Base-by-base conservation (phyloP, 2,797 vertebrate species). In the Gadopsis marmoratus region DNA sequence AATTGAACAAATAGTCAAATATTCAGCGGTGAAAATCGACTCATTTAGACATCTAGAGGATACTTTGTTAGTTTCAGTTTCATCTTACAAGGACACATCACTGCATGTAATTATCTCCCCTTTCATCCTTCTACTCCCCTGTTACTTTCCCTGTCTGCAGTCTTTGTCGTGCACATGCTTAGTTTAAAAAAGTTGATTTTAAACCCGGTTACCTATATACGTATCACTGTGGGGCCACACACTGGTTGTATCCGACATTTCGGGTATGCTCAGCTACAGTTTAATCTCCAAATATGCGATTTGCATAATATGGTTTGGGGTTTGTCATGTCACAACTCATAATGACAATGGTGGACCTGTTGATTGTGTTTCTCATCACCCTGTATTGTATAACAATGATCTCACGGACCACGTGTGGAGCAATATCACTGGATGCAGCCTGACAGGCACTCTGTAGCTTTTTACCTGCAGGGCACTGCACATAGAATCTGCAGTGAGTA, bases 231-330 rank as follows among this genome's bases (percentile, higher is more conserved):
- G 35, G 35, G 35, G 35, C 35, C 35, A 39, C 37, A 39, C 37
- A 39, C 37, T 10, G 37, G 37, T 50, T 50, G 31, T 29, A 37
- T 26, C 39, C 3, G 2, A 68, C 65, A 31, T 68, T 54, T 55
- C 19, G 9, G 10, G 37, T 21, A 54, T 41, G 39, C 26, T 56
- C 39, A 29, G 21, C n/a, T 16, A 56, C 29, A 35, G 0, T 56
- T 12, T 41, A n/a, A 39, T n/a, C 23, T 39, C 35, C 6, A 33
- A 70, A 47, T 33, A 58, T 54, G 5, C 5, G 0, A 16, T 59
- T 58, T 47, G 7, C 45, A 23, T 45, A 45, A 43, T 56, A 69
- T 45, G 35, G 4, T 66, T 66, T 66, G 48, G 13, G 64, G 64
- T 37, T 26, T 37, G 47, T 8, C 33, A 33, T 33, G 33, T 33